Evolutionary conservation across 2,888 invertebrate species (phyloP), one percentile per base, ranked within the genome.

Genomic region (Idaea dimidiata): DNA sequence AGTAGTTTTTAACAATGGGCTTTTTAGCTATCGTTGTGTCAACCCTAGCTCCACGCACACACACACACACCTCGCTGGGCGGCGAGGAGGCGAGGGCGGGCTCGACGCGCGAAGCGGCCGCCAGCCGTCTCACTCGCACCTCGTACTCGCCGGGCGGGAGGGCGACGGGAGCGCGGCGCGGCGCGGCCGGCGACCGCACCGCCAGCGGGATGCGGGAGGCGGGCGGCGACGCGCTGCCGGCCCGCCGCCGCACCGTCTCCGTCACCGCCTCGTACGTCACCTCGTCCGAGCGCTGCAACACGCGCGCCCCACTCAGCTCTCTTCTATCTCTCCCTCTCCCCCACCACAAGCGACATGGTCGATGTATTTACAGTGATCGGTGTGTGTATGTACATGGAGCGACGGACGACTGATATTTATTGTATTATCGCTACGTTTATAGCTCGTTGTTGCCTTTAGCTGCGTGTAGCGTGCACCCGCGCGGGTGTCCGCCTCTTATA

Each of bases 171-270:
- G n/a, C n/a, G n/a, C 79, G 83, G 63, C 84, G 83, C 43, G 91
- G 82, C 3, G 92, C 91, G 56, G 79, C 84, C 57, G 92, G 93
- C 68, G 89, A 90, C 68, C 79, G 82, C 14, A 91, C 68, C 0
- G 92, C 91, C 17, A 91, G 75, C 17, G 93, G 93, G 68, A 93
- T 79, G 75, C 58, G 87, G 8, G 93, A 91, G 54, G 90, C 81
- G 64, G 83, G 77, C 55, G 77, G 84, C 72, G 93, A n/a, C n/a
- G n/a, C 90, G 70, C 88, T 86, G 76, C 94, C 93, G 67, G 93
- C 83, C 17, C 93, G 89, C 63, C 95, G 91, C 74, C 94, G 94
- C 68, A 95, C 94, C 5, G 95, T 95, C 81, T 94, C 94, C 62
- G 94, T 94, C 17, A 95, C 93, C 72, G 93, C 93, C 82, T 94